Evolutionary conservation across 1,140 invertebrate genomes (phyloP).

Genomic region (Plutomurus gul): DNA sequence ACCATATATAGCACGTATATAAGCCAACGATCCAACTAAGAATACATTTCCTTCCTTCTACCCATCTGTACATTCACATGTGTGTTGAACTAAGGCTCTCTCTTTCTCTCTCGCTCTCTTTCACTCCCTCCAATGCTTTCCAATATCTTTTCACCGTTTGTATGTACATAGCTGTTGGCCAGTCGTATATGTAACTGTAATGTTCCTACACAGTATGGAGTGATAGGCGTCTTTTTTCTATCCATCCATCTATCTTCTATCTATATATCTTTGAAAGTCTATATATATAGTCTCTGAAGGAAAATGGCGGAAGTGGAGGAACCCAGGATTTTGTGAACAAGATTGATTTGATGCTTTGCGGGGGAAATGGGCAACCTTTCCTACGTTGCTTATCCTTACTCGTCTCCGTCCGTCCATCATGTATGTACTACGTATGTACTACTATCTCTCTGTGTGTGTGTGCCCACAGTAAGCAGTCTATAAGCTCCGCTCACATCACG

Average conservation of each 20-base stretch:
- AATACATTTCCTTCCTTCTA: constrained; percentile 3
- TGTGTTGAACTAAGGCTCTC: no score
- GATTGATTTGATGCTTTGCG: constrained; percentile 42
- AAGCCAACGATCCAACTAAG: background rate
- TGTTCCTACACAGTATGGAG: background rate
- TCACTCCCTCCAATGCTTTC: no score
- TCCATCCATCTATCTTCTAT: constrained; percentile 28
- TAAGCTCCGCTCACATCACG: no score
- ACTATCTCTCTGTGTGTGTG: background rate
- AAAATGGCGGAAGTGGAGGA: constrained; percentile 42
- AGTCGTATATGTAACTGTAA: background rate
- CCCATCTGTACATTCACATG: background rate
- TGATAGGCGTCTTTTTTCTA: background rate
- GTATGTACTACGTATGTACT: background rate
- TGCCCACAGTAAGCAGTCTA: background rate
- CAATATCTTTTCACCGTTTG: no score
- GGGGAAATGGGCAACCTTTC: constrained; percentile 41
- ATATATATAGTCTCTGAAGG: background rate
- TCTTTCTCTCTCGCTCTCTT: background rate
- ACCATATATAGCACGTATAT: background rate
- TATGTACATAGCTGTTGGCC: background rate
- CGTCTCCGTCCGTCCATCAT: constrained; percentile 26
- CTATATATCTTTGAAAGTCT: constrained; percentile 16
- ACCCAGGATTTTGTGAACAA: constrained; percentile 33
- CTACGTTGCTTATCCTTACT: constrained; percentile 15